Conservation (phyloP, 92 coral and sea anemone species). For the Diadumene lineata region DNA sequence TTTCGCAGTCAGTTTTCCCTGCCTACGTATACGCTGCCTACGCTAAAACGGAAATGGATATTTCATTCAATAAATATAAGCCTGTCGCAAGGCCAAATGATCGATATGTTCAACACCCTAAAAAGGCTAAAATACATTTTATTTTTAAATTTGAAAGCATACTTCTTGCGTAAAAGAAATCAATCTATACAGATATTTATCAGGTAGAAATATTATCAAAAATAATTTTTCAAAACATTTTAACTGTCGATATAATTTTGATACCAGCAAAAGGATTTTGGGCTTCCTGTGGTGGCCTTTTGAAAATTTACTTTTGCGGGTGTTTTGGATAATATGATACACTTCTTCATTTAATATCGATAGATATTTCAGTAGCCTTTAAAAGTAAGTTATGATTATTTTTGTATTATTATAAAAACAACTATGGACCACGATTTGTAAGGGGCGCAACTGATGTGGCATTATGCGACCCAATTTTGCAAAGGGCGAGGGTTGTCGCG, state of each 20-base stretch:
- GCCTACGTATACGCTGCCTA: not conserved
- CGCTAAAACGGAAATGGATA: conserved; percentile 3
- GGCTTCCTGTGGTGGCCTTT: not conserved
- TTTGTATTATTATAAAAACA: not conserved
- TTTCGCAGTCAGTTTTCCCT: not conserved
- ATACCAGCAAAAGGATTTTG: not conserved
- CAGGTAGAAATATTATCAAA: no score
- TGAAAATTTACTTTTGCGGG: not conserved
- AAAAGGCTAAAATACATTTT: no score
- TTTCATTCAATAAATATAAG: not conserved
- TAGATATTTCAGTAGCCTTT: not conserved
- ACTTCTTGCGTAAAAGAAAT: no score
- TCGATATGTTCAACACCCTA: not conserved
- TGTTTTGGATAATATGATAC: not conserved
- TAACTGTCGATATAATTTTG: not conserved
- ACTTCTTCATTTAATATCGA: not conserved
- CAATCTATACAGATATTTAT: no score
- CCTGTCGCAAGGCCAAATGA: not conserved
- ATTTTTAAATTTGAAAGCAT: no score
- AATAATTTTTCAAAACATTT: not conserved
- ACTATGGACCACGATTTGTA: not conserved
- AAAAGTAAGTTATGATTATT: not conserved
- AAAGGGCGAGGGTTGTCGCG: conserved; percentile 42
- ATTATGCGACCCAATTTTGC: conserved; percentile 11
- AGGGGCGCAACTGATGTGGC: not conserved